Base-by-base conservation (phyloP, 2,888 invertebrate genomes). In the Philaethria dido region DNA sequence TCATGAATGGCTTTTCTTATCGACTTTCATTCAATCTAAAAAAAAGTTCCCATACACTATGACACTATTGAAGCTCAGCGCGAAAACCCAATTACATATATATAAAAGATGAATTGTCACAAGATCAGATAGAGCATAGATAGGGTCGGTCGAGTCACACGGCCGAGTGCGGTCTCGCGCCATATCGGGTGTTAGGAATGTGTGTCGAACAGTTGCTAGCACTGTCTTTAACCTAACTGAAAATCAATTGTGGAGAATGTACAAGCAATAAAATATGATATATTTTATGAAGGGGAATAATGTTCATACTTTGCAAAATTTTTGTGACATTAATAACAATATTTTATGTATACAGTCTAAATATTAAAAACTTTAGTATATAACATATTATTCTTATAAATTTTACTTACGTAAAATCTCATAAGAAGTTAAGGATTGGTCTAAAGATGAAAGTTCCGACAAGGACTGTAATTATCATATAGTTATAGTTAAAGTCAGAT, bases 101-200 rank as follows among this genome's bases (percentile, higher is more conserved):
- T 71, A 63, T 64, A 69, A 62, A 71, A 69, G 69, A 69, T 70
- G 72, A 69, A 62, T 54, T 59, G 67, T 71, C 70, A 72, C 70
- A 69, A 70, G 73, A 77, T 78, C 75, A 73, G 77, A 78, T 76
- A 76, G 69, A 69, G 64, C 64, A 64, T 70, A 68, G 64, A 67
- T 66, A 64, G 85, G 87, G 85, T 86, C 87, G 84, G 82, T 79
- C 71, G 74, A 45, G 77, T 79, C 80, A 79, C 77, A 78, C 80
- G 81, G 80, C 86, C 84, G 83, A 86, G 86, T 77, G 77, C 80
- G 81, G 79, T 82, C 77, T 84, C 82, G 80, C 76, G 78, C 92
- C 92, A 87, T 92, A 92, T 92, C 82, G 77, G 88, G 90, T 77
- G 75, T 72, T 77, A 77, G 81, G 88, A 86, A 91, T 92, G 88